Evolutionary conservation across 2,113 vertebrate species (phyloP).

Genomic region (Bagarius yarrelli): DNA sequence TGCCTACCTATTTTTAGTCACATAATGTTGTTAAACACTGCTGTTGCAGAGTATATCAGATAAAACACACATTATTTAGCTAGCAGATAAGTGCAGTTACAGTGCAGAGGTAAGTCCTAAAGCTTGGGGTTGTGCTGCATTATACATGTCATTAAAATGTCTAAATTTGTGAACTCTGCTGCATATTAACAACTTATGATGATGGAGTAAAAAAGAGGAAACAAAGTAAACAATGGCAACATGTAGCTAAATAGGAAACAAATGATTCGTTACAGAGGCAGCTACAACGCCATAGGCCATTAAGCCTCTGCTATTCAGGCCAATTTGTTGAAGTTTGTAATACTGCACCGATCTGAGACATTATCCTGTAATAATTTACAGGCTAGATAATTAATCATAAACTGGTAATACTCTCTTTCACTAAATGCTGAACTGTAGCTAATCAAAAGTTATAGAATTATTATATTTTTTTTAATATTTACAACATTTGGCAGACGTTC

Average conservation of each 20-base stretch:
- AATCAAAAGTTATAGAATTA: constrained; percentile 14
- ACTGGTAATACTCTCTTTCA: neutral
- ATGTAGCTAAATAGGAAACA: neutral
- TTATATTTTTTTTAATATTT: too few relatives aligned
- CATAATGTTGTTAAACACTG: neutral
- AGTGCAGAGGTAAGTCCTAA: neutral
- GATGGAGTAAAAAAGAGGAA: neutral
- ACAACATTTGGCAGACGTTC: too few relatives aligned
- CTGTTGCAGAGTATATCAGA: neutral
- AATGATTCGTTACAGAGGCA: neutral
- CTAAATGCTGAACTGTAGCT: neutral
- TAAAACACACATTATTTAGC: neutral
- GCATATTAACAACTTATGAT: neutral
- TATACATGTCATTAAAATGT: neutral
- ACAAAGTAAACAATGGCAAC: neutral
- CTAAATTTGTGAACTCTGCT: neutral
- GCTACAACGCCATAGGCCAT: neutral
- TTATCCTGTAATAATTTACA: neutral
- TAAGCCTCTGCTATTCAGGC: neutral
- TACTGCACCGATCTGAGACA: neutral
- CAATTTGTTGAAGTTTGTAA: neutral
- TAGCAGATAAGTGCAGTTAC: neutral
- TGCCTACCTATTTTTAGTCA: too few relatives aligned
- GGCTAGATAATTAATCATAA: neutral
- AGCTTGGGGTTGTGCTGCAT: neutral